Percentiles rank a stretch among this genome's conserved stretches.
Evolutionary conservation across 2,888 invertebrate species (phyloP).

Genomic region (Rhodophaea formosa): DNA sequence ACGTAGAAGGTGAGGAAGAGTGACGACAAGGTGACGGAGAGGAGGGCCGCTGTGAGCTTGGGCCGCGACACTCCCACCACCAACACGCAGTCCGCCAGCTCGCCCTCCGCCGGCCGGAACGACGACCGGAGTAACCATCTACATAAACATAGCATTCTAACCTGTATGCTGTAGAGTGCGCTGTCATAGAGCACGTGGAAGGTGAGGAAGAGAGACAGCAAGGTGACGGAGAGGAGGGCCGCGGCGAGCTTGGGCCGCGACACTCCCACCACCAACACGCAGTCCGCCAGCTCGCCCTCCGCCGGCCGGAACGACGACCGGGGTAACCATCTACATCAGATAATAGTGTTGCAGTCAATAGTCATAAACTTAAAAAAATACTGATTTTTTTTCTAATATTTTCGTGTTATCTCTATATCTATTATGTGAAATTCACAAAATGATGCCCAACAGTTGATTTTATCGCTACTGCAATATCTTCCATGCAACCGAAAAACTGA

Average conservation of each 20-base stretch:
- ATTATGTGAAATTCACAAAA: too few relatives aligned
- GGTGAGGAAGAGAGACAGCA: constrained; percentile 90
- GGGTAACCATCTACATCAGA: constrained; percentile 88
- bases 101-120: constrained; percentile 91
- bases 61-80: constrained; percentile 92
- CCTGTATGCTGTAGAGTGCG: constrained; percentile 90
- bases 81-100: constrained; percentile 92
- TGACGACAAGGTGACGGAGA: constrained; percentile 89
- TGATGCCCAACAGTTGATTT: too few relatives aligned
- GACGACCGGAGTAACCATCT: constrained; percentile 91
- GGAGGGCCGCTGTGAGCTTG: constrained; percentile 89
- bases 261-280: constrained; percentile 91
- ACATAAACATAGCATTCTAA: constrained; percentile 36
- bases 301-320: constrained; percentile 91
- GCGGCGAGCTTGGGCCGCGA: too few relatives aligned
- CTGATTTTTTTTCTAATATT: too few relatives aligned
- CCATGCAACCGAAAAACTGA: too few relatives aligned
- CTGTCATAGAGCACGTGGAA: constrained; percentile 93
- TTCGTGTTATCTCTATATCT: too few relatives aligned
- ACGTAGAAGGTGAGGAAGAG: constrained; percentile 92
- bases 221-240: constrained; percentile 90
- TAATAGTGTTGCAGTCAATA: too few relatives aligned
- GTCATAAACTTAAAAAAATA: too few relatives aligned
- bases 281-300: constrained; percentile 92
- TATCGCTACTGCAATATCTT: too few relatives aligned